Conservation (phyloP, 2,113 vertebrate species). For the Loxodonta africana region DNA sequence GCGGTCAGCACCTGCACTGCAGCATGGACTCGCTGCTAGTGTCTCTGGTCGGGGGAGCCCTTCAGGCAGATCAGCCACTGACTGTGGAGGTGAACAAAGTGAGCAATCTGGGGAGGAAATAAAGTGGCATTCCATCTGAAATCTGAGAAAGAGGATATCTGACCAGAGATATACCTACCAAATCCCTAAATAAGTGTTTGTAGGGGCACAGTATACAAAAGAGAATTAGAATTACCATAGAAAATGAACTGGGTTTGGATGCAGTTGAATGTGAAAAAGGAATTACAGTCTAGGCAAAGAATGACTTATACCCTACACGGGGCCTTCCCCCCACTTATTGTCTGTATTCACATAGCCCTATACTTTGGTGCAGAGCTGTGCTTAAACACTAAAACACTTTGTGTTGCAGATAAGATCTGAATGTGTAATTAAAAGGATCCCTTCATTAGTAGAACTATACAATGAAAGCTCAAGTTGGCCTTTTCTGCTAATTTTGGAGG, state of each 20-base stretch:
- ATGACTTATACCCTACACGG: background rate
- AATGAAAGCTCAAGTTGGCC: conserved; percentile 70
- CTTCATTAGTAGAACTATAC: conserved; percentile 76
- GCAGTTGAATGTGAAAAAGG: conserved; percentile 54
- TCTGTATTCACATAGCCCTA: conserved; percentile 23
- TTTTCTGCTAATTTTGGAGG: conserved; percentile 79
- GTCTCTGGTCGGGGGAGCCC: background rate
- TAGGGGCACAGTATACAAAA: background rate
- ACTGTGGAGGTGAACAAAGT: background rate
- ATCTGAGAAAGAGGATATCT: background rate
- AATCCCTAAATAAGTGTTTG: background rate
- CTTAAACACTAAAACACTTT: conserved; percentile 80
- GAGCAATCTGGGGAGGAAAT: background rate
- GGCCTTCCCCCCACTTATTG: background rate
- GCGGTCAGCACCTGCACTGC: background rate
- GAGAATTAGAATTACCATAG: background rate
- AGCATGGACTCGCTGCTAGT: background rate
- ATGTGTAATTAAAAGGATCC: conserved; percentile 81
- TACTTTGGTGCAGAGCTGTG: conserved; percentile 70
- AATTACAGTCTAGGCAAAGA: conserved; percentile 43
- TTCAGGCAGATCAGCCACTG: background rate
- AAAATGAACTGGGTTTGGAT: conserved; percentile 10
- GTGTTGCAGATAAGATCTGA: conserved; percentile 54
- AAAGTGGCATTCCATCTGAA: background rate
- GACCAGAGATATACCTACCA: background rate